These are phyloP conservation scores for Maniola jurtina DNA, from an alignment of 1,140 invertebrate genomes.

Conservation along the genomic window DNA sequence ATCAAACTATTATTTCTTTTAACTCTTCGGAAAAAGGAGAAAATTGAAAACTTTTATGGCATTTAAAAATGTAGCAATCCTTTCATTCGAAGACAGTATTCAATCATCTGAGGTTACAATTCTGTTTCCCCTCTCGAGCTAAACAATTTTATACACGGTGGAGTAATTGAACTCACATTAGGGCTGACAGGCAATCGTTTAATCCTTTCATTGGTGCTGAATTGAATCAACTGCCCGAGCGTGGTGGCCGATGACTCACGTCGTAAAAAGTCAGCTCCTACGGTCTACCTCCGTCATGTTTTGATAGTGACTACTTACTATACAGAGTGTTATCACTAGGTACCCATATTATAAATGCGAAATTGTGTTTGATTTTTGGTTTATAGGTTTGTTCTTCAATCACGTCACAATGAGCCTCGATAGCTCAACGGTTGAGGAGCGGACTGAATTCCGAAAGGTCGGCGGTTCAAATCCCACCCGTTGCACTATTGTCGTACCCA, in stretches of 20 bases:
- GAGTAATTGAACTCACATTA: slow-evolving; percentile 65
- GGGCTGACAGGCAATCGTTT: slow-evolving; percentile 61
- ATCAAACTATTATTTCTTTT: not conserved
- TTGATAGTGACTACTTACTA: not conserved
- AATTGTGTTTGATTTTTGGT: too few relatives aligned
- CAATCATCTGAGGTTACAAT: slow-evolving; percentile 27
- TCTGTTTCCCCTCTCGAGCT: slow-evolving; percentile 21
- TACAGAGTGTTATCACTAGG: not conserved
- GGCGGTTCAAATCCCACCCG: too few relatives aligned
- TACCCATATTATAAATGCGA: too few relatives aligned
- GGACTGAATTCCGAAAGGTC: too few relatives aligned
- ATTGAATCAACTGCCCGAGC: slow-evolving; percentile 42
- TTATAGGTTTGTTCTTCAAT: too few relatives aligned
- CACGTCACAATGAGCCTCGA: too few relatives aligned
- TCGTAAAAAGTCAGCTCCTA: slow-evolving; percentile 39
- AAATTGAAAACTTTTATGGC: not conserved
- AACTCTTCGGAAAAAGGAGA: not conserved
- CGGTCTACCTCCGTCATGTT: slow-evolving; percentile 42
- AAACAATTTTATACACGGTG: slow-evolving; percentile 48
- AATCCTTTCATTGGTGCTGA: slow-evolving; percentile 65
- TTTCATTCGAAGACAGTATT: slow-evolving; percentile 18
- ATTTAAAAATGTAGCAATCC: slow-evolving; percentile 2
- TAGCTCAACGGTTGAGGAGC: too few relatives aligned
- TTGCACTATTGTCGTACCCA: too few relatives aligned
- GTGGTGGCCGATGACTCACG: slow-evolving; percentile 60